A percentile compares a stretch with the other conserved stretches of the same genome.
phyloP scores from a whole-genome alignment of 2,888 invertebrate genomes.

The Timema podura region DNA sequence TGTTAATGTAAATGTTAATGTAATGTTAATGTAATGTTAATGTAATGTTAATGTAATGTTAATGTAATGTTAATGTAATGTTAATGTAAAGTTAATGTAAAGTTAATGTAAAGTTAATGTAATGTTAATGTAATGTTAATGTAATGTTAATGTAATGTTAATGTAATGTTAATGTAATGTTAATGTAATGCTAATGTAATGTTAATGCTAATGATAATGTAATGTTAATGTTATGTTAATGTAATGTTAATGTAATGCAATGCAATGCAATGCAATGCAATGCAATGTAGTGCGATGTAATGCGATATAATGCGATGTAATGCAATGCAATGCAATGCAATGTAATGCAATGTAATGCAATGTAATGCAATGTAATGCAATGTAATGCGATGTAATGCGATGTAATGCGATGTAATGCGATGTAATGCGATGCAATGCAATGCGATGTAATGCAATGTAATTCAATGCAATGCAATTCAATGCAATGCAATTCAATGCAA shows the following conservation, averaged over 20 bases:
- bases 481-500: slow-evolving; percentile 6
- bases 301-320: slow-evolving; percentile 15
- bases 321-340: slow-evolving; percentile 8
- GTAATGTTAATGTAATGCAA: slow-evolving; percentile 13
- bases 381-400: slow-evolving; percentile 10
- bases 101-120: no score
- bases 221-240: no score
- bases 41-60: no score
- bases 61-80: no score
- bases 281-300: slow-evolving; percentile 10
- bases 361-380: slow-evolving; percentile 12
- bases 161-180: no score
- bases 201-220: no score
- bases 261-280: slow-evolving; percentile 8
- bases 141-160: no score
- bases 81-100: no score
- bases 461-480: slow-evolving; percentile 6
- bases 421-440: slow-evolving; percentile 13
- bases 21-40: no score
- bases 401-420: background rate
- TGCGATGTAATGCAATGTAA: slow-evolving; percentile 11
- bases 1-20: no score
- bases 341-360: slow-evolving; percentile 16
- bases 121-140: no score
- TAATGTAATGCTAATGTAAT: no score